These are phyloP conservation scores for Camponotus floridanus DNA, from an alignment of 1,140 invertebrate genomes.

Conservation along the genomic window DNA sequence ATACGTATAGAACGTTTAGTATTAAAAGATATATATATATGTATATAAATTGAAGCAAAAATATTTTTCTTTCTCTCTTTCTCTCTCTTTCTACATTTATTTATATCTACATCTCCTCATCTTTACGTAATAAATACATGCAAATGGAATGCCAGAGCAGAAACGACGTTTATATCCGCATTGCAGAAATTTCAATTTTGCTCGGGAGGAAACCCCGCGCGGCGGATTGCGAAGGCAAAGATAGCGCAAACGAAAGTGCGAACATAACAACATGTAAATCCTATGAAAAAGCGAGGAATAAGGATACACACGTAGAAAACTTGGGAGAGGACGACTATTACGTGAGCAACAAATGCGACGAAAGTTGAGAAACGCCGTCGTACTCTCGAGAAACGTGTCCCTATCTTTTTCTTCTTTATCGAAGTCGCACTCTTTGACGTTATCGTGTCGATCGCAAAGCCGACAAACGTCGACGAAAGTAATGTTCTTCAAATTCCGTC, in stretches of 20 bases:
- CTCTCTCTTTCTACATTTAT: conserved; percentile 5
- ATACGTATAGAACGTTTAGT: too few species aligned
- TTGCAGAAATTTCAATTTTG: conserved; percentile 57
- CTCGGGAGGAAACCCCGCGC: not conserved
- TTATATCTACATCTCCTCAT: conserved; percentile 9
- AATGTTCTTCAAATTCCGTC: conserved; percentile 29
- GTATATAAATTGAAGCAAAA: conserved; percentile 16
- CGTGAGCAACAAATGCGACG: conserved; percentile 33
- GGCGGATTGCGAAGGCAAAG: conserved; percentile 28
- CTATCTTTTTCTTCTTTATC: conserved; percentile 19
- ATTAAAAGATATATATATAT: too few species aligned
- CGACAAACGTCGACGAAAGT: conserved; percentile 20
- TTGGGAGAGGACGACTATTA: conserved; percentile 20
- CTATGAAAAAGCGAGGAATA: conserved; percentile 22
- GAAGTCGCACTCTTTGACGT: conserved; percentile 8
- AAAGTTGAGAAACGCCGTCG: conserved; percentile 23
- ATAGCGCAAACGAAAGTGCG: conserved; percentile 43
- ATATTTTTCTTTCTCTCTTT: too few species aligned
- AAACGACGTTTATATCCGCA: conserved; percentile 49
- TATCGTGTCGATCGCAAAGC: conserved; percentile 16
- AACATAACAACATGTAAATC: conserved; percentile 55
- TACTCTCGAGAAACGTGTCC: not conserved
- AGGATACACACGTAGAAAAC: not conserved
- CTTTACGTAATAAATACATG: conserved; percentile 42
- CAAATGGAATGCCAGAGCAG: conserved; percentile 33